Conservation (phyloP, 2,113 vertebrate species). For the Paraplagusia blochii region DNA sequence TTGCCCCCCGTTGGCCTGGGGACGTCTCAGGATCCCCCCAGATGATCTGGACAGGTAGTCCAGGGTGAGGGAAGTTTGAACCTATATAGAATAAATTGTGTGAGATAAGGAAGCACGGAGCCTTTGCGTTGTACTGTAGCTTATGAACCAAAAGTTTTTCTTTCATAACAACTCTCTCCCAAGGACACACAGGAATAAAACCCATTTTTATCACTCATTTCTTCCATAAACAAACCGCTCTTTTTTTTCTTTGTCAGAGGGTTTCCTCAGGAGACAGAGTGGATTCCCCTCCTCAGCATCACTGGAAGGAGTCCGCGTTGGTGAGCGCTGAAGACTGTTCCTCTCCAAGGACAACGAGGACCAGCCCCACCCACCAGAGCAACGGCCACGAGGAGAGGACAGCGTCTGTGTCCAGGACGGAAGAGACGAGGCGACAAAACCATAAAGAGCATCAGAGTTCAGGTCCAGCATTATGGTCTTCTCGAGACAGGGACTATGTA, state of each 20-base stretch:
- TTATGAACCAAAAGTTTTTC: no score
- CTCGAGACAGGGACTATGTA: constrained; percentile 82
- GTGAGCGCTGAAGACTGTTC: constrained; percentile 73
- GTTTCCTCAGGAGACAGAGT: constrained; percentile 65
- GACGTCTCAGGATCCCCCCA: no score
- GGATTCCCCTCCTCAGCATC: constrained; percentile 68
- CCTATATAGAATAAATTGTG: no score
- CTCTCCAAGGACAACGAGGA: constrained; percentile 59
- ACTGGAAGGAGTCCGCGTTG: constrained; percentile 74
- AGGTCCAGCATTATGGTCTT: constrained; percentile 91
- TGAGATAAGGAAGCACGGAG: no score
- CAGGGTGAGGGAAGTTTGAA: no score
- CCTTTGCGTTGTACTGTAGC: no score
- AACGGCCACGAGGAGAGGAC: constrained; percentile 72
- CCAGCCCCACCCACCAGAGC: constrained; percentile 77
- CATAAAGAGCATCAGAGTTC: constrained; percentile 83
- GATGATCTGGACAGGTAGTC: no score
- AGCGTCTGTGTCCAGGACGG: constrained; percentile 58
- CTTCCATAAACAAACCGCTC: no score
- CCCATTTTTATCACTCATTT: no score
- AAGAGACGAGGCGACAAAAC: constrained; percentile 63
- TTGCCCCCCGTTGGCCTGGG: no score
- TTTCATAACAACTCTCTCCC: no score
- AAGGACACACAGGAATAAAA: no score
- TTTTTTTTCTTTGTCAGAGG: constrained; percentile 51